Percentiles rank a stretch among this genome's conserved stretches.
Conservation (phyloP, 2,113 vertebrate genomes). For the Sigmodon hispidus region DNA sequence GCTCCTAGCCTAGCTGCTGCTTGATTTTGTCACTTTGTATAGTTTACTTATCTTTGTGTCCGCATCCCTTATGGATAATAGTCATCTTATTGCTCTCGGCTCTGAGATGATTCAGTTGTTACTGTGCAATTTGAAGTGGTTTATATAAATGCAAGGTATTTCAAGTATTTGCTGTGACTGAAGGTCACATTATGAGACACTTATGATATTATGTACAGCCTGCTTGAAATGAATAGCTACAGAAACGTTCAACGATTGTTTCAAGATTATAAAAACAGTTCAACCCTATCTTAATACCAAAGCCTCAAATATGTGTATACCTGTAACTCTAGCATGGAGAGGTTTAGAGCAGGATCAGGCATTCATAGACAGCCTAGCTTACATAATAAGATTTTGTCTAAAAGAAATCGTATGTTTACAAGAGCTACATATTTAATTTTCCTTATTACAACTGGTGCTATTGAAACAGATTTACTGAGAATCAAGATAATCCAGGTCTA, state of each 20-base stretch:
- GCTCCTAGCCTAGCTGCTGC: background rate
- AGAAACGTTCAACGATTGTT: background rate
- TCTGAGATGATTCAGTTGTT: background rate
- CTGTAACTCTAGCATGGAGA: background rate
- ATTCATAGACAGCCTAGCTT: background rate
- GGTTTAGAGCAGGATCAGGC: background rate
- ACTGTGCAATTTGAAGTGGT: background rate
- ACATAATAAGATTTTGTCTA: background rate
- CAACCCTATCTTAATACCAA: background rate
- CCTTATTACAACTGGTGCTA: background rate
- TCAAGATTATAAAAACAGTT: background rate
- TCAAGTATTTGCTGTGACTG: background rate
- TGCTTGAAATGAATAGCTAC: background rate
- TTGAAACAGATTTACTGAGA: background rate
- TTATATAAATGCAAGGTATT: background rate
- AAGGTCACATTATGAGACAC: background rate
- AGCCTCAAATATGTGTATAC: background rate
- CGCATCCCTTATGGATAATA: background rate
- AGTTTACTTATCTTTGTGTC: background rate
- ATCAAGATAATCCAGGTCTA: constrained; percentile 15
- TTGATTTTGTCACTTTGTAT: background rate
- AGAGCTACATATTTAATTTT: background rate
- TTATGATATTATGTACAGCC: background rate
- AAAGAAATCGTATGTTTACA: background rate
- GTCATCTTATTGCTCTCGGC: background rate